Base-by-base conservation (phyloP, 2,888 invertebrate genomes). In the Leptarthrus brevirostris region DNA sequence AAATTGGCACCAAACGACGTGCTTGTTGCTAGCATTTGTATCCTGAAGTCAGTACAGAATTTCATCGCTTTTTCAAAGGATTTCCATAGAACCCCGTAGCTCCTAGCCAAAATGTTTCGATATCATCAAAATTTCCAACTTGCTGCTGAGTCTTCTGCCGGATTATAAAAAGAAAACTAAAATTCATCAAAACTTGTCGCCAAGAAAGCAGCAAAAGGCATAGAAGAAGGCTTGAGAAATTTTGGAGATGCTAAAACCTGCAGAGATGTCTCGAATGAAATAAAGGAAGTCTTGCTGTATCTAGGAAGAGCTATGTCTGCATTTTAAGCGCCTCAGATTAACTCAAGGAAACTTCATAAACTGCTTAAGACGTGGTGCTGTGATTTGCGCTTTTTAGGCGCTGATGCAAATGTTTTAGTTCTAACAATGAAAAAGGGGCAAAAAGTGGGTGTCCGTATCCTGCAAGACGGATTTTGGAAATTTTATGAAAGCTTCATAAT, bases 291-390 rank as follows among this genome's bases (percentile, higher is more conserved):
- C 36, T 36, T n/a, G 12, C 26, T 34, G 71, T 54, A 12, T 2
- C n/a, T 24, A 40, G 22, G 22, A 14, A n/a, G 26, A 20, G n/a
- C 22, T 16, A 5, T 5, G 53, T 72, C 54, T 72, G 71, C 54
- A 72, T 72, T 72, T 54, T 54, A 20, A 72, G 12, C 40, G 40
- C 10, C 71, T 54, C 14, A 54, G 71, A 54, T 72, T 54, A 56
- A 56, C 54, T 72, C 56, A 70, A 70, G 70, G 30, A 70, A 70
- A 70, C 70, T 70, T 70, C 24, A 70, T 47, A 70, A 70, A 70
- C 64, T 66, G 24, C 64, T 66, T 66, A 66, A 61, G 61, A 18
- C 26, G 47, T 18, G 64, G 44, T 24, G 16, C 44, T 24, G 26
- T 24, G 22, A n/a, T 14, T 34, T 26, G 24, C 47, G 26, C 44